Base-by-base conservation (phyloP, 2,797 vertebrate species). In the Podargus strigoides region DNA sequence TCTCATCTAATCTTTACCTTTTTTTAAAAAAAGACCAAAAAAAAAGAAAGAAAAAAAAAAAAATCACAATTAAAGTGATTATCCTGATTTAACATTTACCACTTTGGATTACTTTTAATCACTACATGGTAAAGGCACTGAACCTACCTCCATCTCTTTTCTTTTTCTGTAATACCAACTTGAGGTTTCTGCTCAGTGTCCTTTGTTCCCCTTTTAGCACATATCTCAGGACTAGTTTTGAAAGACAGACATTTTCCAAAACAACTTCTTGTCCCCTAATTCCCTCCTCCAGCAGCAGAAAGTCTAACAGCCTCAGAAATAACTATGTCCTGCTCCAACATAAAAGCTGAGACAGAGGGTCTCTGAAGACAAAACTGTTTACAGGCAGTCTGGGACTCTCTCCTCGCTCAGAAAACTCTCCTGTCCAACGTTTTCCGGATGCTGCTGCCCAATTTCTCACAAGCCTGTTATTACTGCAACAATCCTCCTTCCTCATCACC, bases 241-340 rank as follows among this genome's bases (percentile, higher is more conserved):
- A 79, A 82, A 87, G 39, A 68, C 3, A 74, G 64, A 47, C 22
- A 24, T 62, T 79, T 85, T 87, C 58, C 69, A 89, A 28, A 86
- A 67, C 17, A 80, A 41, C 18, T 93, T 44, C 8, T 44, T 30
- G 32, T 58, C 44, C 69, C 44, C 28, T 36, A 23, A 52, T 81
- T 81, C 68, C 15, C 15, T 58, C 32, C 60, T 63, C 41, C 9
- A 84, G 42, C 76, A 91, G 34, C 41, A 93, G 23, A 41, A 90
- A 60, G 22, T 77, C 22, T 41, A 80, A 60, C 53, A 83, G 64
- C 27, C 42, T 58, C 49, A 46, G 76, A 95, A 89, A 95, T 90
- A 87, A 89, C 46, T 53, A 5, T 6, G 27, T 47, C 34, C 79
- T 85, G 44, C 46, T 92, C 53, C 53, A 53, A 74, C 32, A n/a